Percentiles rank a stretch among this genome's conserved stretches.
Conservation (phyloP, 2,797 vertebrate species). For the Eospalax fontanierii region DNA sequence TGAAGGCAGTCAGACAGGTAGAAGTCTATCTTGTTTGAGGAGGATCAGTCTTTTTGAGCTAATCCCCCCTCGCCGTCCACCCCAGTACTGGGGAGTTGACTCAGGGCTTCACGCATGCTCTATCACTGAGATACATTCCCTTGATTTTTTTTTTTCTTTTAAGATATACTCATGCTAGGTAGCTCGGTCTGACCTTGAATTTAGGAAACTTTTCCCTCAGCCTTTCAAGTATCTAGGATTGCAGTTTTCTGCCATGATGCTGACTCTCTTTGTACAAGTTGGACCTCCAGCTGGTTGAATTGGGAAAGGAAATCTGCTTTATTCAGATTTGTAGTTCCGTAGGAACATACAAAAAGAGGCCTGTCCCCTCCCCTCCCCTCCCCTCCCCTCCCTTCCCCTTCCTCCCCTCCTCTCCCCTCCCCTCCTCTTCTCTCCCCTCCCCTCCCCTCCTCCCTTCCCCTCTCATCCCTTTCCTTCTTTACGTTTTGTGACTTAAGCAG, state of each 20-base stretch:
- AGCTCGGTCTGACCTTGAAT: background rate
- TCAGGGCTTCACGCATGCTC: too few species aligned
- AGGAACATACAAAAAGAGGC: background rate
- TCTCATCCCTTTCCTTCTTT: accelerated
- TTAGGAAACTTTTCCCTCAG: background rate
- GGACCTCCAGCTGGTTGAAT: background rate
- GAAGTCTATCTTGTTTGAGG: too few species aligned
- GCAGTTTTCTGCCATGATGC: background rate
- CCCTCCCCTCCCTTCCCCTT: background rate
- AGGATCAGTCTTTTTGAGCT: too few species aligned
- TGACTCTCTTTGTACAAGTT: background rate
- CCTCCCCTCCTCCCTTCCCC: accelerated
- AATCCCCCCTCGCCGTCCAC: too few species aligned
- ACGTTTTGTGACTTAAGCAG: background rate
- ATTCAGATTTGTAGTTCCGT: background rate
- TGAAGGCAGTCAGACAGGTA: background rate
- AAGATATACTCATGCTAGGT: background rate
- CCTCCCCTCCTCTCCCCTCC: background rate
- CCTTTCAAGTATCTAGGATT: background rate
- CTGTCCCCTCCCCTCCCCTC: background rate
- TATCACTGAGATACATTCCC: background rate
- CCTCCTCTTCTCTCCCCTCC: accelerated
- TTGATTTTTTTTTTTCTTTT: background rate
- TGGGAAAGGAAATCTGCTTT: background rate
- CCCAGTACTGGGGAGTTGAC: too few species aligned